These are phyloP conservation scores for Ammospiza nelsoni DNA, from an alignment of 2,113 vertebrate genomes.

Conservation along the genomic window DNA sequence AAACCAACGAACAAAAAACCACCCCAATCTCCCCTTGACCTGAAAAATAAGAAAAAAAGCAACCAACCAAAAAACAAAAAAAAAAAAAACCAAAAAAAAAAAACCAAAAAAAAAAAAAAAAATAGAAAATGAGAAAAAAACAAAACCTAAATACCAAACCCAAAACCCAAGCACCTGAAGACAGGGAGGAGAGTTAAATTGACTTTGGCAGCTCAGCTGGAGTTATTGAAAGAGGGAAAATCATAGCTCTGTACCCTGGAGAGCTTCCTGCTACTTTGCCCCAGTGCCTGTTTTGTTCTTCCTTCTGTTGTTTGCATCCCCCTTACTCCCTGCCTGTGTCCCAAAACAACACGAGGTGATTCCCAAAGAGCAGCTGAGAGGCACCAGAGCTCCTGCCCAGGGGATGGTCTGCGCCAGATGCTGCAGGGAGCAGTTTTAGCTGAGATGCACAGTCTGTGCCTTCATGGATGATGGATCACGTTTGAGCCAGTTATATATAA, in stretches of 20 bases:
- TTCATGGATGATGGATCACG: not conserved
- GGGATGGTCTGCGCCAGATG: not conserved
- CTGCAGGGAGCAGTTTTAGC: not conserved
- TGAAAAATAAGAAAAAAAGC: not conserved
- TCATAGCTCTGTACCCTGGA: fast-evolving
- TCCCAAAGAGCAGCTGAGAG: not conserved
- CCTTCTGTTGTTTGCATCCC: not conserved
- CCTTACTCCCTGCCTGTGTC: not conserved
- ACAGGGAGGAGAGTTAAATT: not conserved
- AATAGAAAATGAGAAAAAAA: no score
- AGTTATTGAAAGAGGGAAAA: not conserved
- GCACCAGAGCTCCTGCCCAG: not conserved
- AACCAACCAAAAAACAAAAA: not conserved
- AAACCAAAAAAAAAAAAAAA: not conserved
- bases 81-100: no score
- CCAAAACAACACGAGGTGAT: not conserved
- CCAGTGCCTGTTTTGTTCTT: not conserved
- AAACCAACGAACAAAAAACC: no score
- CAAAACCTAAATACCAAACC: not conserved
- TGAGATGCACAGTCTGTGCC: not conserved
- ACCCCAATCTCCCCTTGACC: no score
- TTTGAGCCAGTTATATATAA: not conserved
- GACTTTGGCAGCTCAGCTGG: not conserved
- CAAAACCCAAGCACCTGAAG: not conserved
- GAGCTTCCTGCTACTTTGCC: not conserved